phyloP scores from a whole-genome alignment of 2,888 invertebrate genomes.

The Agrotis exclamationis region DNA sequence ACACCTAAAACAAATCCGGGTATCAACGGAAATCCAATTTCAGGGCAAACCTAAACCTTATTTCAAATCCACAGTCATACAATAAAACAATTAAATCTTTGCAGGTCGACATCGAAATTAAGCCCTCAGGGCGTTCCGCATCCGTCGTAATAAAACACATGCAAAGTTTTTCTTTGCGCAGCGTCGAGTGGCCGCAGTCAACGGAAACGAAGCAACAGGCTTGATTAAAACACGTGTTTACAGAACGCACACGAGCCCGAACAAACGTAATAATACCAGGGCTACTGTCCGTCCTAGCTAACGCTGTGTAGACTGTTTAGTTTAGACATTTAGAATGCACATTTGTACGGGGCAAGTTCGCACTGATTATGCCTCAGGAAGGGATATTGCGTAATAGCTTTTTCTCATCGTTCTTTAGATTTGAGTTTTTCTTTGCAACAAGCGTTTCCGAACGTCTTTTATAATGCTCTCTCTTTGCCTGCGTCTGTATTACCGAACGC shows the following conservation, averaged over 20 bases:
- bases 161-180: constrained; percentile 91
- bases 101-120: constrained; percentile 86
- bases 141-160: constrained; percentile 91
- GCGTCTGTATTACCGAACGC: too few relatives aligned
- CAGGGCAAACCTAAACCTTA: constrained; percentile 49
- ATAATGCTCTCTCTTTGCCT: too few relatives aligned
- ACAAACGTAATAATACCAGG: constrained; percentile 82
- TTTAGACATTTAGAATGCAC: constrained; percentile 60
- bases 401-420: too few relatives aligned
- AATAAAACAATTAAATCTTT: constrained; percentile 86
- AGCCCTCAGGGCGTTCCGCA: constrained; percentile 84
- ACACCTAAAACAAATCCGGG: constrained; percentile 1
- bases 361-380: constrained; percentile 18
- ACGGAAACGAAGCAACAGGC: constrained; percentile 90
- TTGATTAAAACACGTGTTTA: constrained; percentile 91
- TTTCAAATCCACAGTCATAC: constrained; percentile 75
- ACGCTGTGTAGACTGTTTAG: constrained; percentile 48
- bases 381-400: not conserved
- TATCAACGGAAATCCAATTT: constrained; percentile 37
- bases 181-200: constrained; percentile 84
- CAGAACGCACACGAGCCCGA: constrained; percentile 86
- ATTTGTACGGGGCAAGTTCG: constrained; percentile 7
- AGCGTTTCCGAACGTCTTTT: too few relatives aligned
- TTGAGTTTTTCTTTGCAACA: not conserved
- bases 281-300: constrained; percentile 14